These are phyloP conservation scores for Bhutanitis thaidina DNA, from an alignment of 2,888 invertebrate genomes.

Conservation along the genomic window DNA sequence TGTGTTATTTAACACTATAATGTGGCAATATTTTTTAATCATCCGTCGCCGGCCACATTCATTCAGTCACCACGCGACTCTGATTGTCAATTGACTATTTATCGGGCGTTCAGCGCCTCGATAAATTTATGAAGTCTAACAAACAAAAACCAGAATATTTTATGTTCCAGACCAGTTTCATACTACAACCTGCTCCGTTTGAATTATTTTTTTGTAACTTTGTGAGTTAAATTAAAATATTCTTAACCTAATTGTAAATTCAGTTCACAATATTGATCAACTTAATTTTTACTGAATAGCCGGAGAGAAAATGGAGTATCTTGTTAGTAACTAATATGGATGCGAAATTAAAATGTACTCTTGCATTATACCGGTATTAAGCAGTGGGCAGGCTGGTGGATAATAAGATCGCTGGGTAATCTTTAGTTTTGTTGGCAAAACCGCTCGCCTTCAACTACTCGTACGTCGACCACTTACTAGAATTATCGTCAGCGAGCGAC, in stretches of 20 bases:
- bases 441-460: conserved; percentile 25
- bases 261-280: conserved; percentile 18
- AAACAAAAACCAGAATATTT: conserved; percentile 21
- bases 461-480: conserved; percentile 29
- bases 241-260: conserved; percentile 18
- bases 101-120: conserved; percentile 37
- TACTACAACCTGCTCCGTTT: conserved; percentile 17
- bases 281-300: conserved; percentile 11
- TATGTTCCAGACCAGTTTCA: conserved; percentile 12
- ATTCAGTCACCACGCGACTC: conserved; percentile 45
- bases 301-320: neutral
- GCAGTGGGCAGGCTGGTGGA: conserved; percentile 31
- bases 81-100: conserved; percentile 65
- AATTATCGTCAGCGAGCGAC: conserved; percentile 59
- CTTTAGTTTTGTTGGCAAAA: conserved; percentile 55
- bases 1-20: conserved; percentile 67
- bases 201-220: conserved; percentile 8
- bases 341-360: conserved; percentile 3
- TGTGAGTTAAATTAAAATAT: conserved; percentile 23
- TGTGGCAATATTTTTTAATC: conserved; percentile 67
- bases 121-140: conserved; percentile 35
- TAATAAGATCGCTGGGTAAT: conserved; percentile 62
- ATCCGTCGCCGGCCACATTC: conserved; percentile 45
- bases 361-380: conserved; percentile 21
- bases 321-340: neutral